Evolutionary conservation across 2,888 invertebrate genomes (phyloP).

Genomic region (Polia nebulosa): DNA sequence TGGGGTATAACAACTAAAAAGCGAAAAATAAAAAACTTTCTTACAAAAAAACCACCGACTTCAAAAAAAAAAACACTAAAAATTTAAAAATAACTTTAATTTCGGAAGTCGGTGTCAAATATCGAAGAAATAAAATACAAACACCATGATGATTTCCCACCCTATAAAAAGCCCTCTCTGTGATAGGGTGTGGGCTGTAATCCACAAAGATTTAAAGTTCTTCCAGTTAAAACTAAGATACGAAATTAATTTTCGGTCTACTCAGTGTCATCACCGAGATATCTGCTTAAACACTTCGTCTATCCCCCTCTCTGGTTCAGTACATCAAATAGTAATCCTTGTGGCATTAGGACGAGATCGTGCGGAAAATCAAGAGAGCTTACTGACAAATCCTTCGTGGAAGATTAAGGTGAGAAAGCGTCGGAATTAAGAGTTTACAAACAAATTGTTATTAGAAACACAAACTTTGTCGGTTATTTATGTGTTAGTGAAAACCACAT

Average conservation of each 20-base stretch:
- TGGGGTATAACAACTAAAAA: too few relatives aligned
- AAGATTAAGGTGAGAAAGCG: constrained; percentile 22
- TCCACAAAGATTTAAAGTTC: not conserved
- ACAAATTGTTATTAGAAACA: not conserved
- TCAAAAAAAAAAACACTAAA: too few relatives aligned
- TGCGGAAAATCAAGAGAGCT: constrained; percentile 36
- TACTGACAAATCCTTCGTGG: constrained; percentile 15
- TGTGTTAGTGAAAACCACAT: not conserved
- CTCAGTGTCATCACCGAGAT: not conserved
- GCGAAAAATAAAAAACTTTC: too few relatives aligned
- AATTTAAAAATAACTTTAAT: too few relatives aligned
- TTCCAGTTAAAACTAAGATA: not conserved
- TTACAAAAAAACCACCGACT: too few relatives aligned
- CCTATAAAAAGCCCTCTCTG: too few relatives aligned
- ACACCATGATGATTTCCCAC: too few relatives aligned
- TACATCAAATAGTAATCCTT: constrained; percentile 33
- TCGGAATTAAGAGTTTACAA: constrained; percentile 9
- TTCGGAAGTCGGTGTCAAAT: too few relatives aligned
- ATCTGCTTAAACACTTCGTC: constrained; percentile 20
- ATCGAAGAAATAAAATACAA: too few relatives aligned
- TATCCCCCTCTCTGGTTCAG: constrained; percentile 12
- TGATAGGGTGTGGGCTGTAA: too few relatives aligned
- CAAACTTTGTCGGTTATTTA: not conserved
- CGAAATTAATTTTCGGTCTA: not conserved
- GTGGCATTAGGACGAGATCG: constrained; percentile 21